Conservation (phyloP, 2,888 invertebrate species). For the Chironomus tentans region DNA sequence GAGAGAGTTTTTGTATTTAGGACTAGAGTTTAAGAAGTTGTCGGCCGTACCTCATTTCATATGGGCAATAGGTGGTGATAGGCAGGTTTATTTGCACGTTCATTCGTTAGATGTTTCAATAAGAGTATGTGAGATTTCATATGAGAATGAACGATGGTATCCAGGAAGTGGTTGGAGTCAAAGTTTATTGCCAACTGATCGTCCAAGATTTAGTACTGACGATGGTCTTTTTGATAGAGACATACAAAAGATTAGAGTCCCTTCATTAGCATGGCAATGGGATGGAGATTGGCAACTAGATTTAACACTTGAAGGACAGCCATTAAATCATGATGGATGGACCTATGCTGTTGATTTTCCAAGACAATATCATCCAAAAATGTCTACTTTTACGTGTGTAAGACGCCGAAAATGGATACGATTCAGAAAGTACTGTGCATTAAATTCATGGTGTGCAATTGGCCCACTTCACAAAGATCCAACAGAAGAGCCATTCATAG, state of each 20-base stretch:
- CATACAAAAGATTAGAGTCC: conserved; percentile 72
- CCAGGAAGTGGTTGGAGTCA: conserved; percentile 82
- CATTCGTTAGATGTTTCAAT: conserved; percentile 85
- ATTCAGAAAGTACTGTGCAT: conserved; percentile 75
- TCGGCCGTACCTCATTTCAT: conserved; percentile 76
- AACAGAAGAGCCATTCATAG: conserved; percentile 86
- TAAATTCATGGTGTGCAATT: conserved; percentile 89
- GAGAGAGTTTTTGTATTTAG: conserved; percentile 77
- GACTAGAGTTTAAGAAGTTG: conserved; percentile 80
- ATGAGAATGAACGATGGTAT: conserved; percentile 90
- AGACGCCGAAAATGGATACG: conserved; percentile 83
- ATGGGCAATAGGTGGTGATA: conserved; percentile 90
- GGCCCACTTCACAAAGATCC: conserved; percentile 82
- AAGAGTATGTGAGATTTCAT: conserved; percentile 79
- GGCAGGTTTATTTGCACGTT: conserved; percentile 86
- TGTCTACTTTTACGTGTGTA: conserved; percentile 86
- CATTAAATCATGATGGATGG: conserved; percentile 87
- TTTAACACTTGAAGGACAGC: conserved; percentile 73
- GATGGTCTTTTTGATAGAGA: conserved; percentile 73
- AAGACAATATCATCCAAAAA: conserved; percentile 62
- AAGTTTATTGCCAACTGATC: conserved; percentile 76
- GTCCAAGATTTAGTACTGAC: conserved; percentile 74
- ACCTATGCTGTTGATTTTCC: conserved; percentile 90
- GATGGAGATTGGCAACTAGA: conserved; percentile 90
- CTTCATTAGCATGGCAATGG: conserved; percentile 95